Evolutionary conservation across 2,797 vertebrate species (phyloP), one percentile per base, ranked within the genome.

Genomic region (Poecilia gillii): DNA sequence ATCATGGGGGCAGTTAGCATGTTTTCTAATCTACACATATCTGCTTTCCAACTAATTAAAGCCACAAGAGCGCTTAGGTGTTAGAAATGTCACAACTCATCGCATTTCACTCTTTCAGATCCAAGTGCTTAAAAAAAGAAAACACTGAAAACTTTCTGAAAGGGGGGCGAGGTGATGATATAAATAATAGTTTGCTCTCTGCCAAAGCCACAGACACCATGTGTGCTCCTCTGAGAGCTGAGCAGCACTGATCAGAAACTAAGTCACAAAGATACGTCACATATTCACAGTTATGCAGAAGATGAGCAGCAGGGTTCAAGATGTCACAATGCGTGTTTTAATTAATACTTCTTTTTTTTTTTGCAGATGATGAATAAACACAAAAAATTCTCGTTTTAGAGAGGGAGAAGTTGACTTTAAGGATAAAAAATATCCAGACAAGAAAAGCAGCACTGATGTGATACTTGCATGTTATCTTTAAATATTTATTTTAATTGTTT

Each of bases 61-160:
- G 79, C n/a, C 31, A 6, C 3, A 11, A 25, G 14, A 55, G 45
- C 4, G 20, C 11, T 39, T 12, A 0, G 7, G 6, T 72, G 79
- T 75, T 49, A 43, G 31, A 16, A 81, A 39, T 53, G 43, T 75
- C 13, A 41, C 41, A 47, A 43, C 5, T 14, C 11, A 18, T 62
- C 13, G 46, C 62, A 66, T 80, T 81, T 51, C 9, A 41, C 25
- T n/a, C 39, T 71, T 45, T 28, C 41, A 71, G 68, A 45, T 70
- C 23, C 41, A 45, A 28, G 20, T 36, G 53, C 28, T 33, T 80
- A 3, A 72, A 51, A 51, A 18, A 51, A 41, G n/a, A n/a, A n/a
- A 79, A 68, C 18, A 2, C 51, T 77, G 28, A n/a, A 71, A 74
- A 75, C 23, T 20, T 31, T 14, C 11, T 46, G 59, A 70, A 73